These are phyloP conservation scores for Falcunculus frontatus DNA, from an alignment of 2,113 vertebrate species.

Conservation along the genomic window DNA sequence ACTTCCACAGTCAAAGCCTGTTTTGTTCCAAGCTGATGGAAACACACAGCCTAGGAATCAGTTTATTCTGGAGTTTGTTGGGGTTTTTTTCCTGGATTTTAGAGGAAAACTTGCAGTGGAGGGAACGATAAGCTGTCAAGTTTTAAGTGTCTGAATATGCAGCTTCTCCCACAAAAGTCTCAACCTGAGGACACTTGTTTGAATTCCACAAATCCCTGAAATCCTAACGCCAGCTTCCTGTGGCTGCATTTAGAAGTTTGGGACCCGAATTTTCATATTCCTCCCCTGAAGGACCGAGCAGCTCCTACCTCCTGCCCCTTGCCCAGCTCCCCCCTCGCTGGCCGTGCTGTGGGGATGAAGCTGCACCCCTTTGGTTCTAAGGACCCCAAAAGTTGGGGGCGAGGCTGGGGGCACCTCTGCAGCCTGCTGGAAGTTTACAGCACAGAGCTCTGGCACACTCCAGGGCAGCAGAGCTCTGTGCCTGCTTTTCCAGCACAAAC, in stretches of 20 bases:
- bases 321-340: not conserved
- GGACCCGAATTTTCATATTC: not conserved
- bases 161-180: constrained; percentile 13
- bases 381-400: not conserved
- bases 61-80: not conserved
- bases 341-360: not conserved
- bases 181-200: constrained; percentile 41
- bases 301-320: not conserved
- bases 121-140: not conserved
- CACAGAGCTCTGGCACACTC: not conserved
- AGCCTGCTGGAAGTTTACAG: not conserved
- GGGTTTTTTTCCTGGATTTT: not conserved
- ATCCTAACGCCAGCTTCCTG: not conserved
- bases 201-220: constrained; percentile 55
- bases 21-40: constrained; percentile 1
- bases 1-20: not conserved
- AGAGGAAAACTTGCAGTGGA: not conserved
- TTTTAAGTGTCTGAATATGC: not conserved
- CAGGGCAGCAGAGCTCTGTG: not conserved
- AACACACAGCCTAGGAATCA: not conserved
- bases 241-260: not conserved
- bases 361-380: not conserved
- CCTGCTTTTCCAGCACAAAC: not conserved
- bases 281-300: not conserved
- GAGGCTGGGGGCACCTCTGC: not conserved